Conservation (phyloP, 35 echinoderm and acorn worm species). For the Lytechinus pictus region DNA sequence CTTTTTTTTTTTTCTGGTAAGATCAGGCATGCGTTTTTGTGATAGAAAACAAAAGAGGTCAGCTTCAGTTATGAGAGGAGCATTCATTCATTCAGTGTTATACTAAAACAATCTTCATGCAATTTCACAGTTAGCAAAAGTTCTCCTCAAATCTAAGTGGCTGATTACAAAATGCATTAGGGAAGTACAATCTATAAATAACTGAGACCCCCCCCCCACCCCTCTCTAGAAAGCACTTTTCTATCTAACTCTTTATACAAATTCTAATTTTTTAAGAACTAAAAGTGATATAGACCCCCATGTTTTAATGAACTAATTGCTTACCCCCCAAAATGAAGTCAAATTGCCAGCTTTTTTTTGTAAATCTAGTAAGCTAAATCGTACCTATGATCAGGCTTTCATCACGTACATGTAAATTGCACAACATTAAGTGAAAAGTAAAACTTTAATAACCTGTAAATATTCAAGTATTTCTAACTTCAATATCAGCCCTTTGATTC, state of each 20-base stretch:
- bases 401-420: no score
- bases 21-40: conserved; percentile 49
- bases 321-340: background rate
- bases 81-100: conserved; percentile 47
- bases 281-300: background rate
- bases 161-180: background rate
- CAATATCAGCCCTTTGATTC: no score
- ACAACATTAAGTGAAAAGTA: no score
- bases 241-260: background rate
- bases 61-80: conserved; percentile 46
- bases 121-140: background rate
- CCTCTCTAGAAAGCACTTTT: background rate
- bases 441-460: no score
- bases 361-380: no score
- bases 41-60: conserved; percentile 2
- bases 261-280: no score
- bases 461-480: no score
- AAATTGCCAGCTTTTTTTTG: no score
- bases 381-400: no score
- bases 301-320: background rate
- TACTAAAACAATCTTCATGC: conserved; percentile 39
- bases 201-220: background rate
- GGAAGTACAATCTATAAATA: background rate
- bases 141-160: background rate
- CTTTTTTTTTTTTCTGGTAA: background rate